These are phyloP conservation scores for Phocides pigmalion DNA, from an alignment of 1,140 invertebrate species.

Conservation along the genomic window DNA sequence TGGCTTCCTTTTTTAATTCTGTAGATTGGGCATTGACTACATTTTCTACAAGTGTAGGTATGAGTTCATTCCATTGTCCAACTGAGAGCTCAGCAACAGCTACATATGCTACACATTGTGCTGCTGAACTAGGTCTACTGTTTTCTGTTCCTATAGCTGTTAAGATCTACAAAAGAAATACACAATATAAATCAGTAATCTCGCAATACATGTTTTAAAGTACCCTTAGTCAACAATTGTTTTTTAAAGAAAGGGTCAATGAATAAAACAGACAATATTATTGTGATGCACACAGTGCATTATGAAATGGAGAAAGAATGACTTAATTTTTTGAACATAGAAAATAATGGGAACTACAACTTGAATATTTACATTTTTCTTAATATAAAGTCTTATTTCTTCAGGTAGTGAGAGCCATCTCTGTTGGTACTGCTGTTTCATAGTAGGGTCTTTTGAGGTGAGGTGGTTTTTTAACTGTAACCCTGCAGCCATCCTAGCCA, in stretches of 20 bases:
- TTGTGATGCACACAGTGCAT: neutral
- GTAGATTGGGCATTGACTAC: constrained; percentile 94
- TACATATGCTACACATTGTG: constrained; percentile 99
- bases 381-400: constrained; percentile 94
- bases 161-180: constrained; percentile 88
- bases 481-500: constrained; percentile 98
- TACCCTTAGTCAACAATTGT: no score
- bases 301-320: neutral
- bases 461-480: constrained; percentile 99
- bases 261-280: no score
- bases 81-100: constrained; percentile 97
- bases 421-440: constrained; percentile 94
- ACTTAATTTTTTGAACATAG: constrained; percentile 21
- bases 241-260: no score
- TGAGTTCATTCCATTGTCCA: constrained; percentile 93
- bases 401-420: constrained; percentile 95
- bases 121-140: constrained; percentile 96
- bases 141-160: constrained; percentile 97
- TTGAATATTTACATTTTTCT: constrained; percentile 92
- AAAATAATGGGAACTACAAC: constrained; percentile 9
- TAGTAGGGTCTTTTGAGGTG: constrained; percentile 95
- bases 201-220: no score
- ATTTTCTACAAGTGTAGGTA: constrained; percentile 94
- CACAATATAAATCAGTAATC: neutral
- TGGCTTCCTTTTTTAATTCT: constrained; percentile 97